Percentiles rank a stretch among this genome's conserved stretches.
Evolutionary conservation across 2,113 vertebrate species (phyloP).

Genomic region (Crotalus helleri): DNA sequence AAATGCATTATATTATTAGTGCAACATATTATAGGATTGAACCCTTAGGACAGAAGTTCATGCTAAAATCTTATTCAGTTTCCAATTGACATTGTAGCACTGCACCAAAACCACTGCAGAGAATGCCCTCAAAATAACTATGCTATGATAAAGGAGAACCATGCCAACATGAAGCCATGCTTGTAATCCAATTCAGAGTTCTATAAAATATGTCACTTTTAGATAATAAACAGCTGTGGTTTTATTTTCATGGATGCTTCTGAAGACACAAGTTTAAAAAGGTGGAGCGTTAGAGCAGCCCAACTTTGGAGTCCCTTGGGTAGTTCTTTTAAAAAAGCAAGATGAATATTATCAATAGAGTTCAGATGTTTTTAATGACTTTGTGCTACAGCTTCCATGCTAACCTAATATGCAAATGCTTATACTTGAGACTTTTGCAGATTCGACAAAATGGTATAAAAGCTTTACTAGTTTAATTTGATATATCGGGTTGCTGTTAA

Average conservation of each 20-base stretch:
- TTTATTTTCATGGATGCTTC: background rate
- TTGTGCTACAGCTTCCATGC: background rate
- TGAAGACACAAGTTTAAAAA: background rate
- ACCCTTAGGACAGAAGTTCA: background rate
- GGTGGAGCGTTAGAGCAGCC: background rate
- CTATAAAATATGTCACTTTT: background rate
- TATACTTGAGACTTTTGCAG: background rate
- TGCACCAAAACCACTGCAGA: background rate
- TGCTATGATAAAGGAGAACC: background rate
- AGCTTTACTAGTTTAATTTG: background rate
- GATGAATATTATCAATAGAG: background rate
- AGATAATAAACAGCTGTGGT: background rate
- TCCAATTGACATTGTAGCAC: background rate
- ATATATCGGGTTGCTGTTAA: background rate
- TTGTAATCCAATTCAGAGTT: background rate
- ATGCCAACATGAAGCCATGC: background rate
- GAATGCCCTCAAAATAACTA: background rate
- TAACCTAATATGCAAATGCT: background rate
- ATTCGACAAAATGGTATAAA: background rate
- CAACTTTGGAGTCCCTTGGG: background rate
- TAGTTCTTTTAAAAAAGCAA: background rate
- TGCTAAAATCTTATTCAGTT: background rate
- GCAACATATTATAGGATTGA: background rate
- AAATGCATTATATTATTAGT: background rate
- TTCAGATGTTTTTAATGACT: background rate